phyloP scores from a whole-genome alignment of 2,888 invertebrate species.

The Anorthoa munda region DNA sequence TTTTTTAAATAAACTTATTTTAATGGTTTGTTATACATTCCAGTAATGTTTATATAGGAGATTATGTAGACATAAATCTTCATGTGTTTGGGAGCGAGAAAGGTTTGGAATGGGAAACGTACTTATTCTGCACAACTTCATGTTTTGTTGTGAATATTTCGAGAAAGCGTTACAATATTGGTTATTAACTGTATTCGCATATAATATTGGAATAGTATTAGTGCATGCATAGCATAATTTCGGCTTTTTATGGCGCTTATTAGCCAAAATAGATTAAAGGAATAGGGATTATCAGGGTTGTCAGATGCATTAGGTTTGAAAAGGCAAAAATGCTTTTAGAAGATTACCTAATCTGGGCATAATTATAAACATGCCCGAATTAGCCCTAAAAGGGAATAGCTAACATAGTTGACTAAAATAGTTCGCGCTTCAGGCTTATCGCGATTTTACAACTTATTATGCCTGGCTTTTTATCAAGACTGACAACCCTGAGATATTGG shows the following conservation, averaged over 20 bases:
- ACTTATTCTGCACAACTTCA: slow-evolving; percentile 66
- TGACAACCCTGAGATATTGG: slow-evolving; percentile 61
- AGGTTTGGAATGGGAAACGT: slow-evolving; percentile 70
- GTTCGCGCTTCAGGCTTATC: slow-evolving; percentile 14
- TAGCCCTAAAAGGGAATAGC: slow-evolving; percentile 31
- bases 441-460: slow-evolving; percentile 16
- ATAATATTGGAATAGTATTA: slow-evolving; percentile 67
- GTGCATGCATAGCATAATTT: slow-evolving; percentile 62
- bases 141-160: slow-evolving; percentile 58
- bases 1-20: neutral
- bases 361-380: slow-evolving; percentile 16
- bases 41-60: slow-evolving; percentile 54
- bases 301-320: slow-evolving; percentile 36
- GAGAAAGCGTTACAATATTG: slow-evolving; percentile 50
- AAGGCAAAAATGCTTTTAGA: slow-evolving; percentile 25
- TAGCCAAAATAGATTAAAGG: slow-evolving; percentile 54
- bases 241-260: slow-evolving; percentile 57
- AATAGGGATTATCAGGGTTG: slow-evolving; percentile 59
- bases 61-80: slow-evolving; percentile 47
- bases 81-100: slow-evolving; percentile 56
- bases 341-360: slow-evolving; percentile 16
- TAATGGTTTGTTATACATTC: slow-evolving; percentile 63
- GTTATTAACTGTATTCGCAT: slow-evolving; percentile 69
- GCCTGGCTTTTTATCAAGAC: slow-evolving; percentile 29
- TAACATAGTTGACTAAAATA: slow-evolving; percentile 15